Evolutionary conservation across 2,797 vertebrate genomes (phyloP), one percentile per base, ranked within the genome.

Genomic region (Cossypha niveicapilla): DNA sequence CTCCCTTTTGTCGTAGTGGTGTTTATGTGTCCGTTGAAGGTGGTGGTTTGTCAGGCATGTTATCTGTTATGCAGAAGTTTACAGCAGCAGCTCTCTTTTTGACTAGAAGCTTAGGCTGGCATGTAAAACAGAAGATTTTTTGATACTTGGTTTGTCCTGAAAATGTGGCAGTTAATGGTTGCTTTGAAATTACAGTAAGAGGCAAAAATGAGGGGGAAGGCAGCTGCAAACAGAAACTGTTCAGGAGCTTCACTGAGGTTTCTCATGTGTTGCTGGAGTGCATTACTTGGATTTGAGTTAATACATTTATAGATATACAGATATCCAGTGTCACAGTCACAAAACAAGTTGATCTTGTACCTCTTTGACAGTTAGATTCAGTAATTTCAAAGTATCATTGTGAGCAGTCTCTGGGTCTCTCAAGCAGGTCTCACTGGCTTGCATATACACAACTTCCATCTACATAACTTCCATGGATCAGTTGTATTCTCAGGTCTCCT

Each of bases 11-110:
- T 97, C 94, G 86, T 94, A 94, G 94, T 94, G 78, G 70, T 86
- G 95, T 97, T 96, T 86, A 96, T 97, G 95, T 95, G 94, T 95
- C 94, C 1, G 28, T 96, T 96, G 92, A 77, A 97, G 95, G 83
- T 97, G 95, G 77, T 97, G 92, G 90, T 96, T 97, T 96, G 94
- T 97, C 94, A 88, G 96, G 97, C 95, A 93, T 97, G 93, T 88
- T 94, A 76, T 92, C 91, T 94, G 79, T 96, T 97, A 90, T 54
- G 56, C 85, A 92, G 88, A 85, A 71, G 60, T 90, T 96, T 39
- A 77, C 87, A 94, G 97, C 92, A 88, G 62, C 92, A 96, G 88
- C 67, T 93, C 82, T 96, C 82, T 96, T 94, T 94, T 91, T 82
- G 54, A 95, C 68, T 37, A 90, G 72, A 68, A 86, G 8, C 56